Evolutionary conservation across 2,797 vertebrate genomes (phyloP).

Genomic region (Synaphobranchus kaupii): DNA sequence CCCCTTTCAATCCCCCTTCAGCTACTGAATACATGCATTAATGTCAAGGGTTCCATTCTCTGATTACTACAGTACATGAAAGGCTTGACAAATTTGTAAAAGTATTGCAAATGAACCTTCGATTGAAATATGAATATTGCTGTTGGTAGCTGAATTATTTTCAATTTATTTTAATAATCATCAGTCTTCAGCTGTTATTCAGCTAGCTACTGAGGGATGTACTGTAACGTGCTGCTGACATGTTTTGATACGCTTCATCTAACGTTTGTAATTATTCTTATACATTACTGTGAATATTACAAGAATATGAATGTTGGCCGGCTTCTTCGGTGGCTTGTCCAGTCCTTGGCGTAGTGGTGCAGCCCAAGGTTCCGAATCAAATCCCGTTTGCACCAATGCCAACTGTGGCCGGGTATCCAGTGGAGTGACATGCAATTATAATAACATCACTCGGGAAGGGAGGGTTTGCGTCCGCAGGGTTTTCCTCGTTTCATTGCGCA

Average conservation of each 20-base stretch:
- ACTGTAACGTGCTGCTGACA: background rate
- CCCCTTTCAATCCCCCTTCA: background rate
- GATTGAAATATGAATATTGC: background rate
- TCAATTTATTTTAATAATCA: background rate
- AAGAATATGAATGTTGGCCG: background rate
- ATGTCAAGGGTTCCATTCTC: background rate
- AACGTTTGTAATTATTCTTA: conserved; percentile 5
- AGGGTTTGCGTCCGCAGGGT: background rate
- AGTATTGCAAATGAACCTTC: background rate
- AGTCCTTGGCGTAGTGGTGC: background rate
- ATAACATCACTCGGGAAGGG: background rate
- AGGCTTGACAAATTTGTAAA: background rate
- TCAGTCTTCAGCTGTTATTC: background rate
- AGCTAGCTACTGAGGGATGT: background rate
- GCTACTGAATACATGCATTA: background rate
- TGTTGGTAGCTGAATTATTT: background rate
- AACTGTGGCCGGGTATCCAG: background rate
- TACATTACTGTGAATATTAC: background rate
- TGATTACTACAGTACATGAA: background rate
- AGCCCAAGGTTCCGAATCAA: background rate
- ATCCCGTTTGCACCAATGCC: background rate
- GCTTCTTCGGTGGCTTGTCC: background rate
- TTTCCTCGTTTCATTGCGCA: background rate
- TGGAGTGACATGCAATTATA: background rate
- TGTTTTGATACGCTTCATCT: background rate